These are phyloP conservation scores for Hedya salicella DNA, from an alignment of 2,888 invertebrate species.

Conservation along the genomic window DNA sequence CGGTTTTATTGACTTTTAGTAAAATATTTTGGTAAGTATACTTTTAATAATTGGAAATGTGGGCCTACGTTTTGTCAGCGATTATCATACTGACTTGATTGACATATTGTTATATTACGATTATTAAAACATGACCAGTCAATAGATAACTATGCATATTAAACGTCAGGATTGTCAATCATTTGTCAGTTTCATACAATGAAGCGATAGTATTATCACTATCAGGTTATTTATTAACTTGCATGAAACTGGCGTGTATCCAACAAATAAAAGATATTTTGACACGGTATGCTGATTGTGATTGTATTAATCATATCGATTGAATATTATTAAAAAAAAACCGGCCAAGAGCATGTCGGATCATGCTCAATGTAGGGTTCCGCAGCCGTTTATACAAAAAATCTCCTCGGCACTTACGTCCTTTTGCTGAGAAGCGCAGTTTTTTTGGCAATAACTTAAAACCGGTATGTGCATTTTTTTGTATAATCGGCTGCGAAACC, in stretches of 20 bases:
- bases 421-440: too few relatives aligned
- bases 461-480: too few relatives aligned
- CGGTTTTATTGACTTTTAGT: too few relatives aligned
- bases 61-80: too few relatives aligned
- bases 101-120: not conserved
- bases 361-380: too few relatives aligned
- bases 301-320: not conserved
- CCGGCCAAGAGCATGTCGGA: too few relatives aligned
- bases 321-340: not conserved
- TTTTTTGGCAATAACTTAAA: too few relatives aligned
- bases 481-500: too few relatives aligned
- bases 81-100: not conserved
- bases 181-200: conserved; percentile 18
- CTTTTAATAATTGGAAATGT: too few relatives aligned
- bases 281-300: conserved; percentile 23
- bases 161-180: conserved; percentile 20
- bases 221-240: conserved; percentile 3
- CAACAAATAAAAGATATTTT: conserved; percentile 49
- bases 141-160: conserved; percentile 4
- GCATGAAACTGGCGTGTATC: conserved; percentile 25
- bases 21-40: too few relatives aligned
- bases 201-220: conserved; percentile 23
- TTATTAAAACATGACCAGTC: not conserved
- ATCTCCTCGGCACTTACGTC: too few relatives aligned
- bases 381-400: too few relatives aligned